Percentiles rank a stretch among this genome's conserved stretches.
Evolutionary conservation across 2,113 vertebrate species (phyloP).

Genomic region (Cranoglanis bouderius): DNA sequence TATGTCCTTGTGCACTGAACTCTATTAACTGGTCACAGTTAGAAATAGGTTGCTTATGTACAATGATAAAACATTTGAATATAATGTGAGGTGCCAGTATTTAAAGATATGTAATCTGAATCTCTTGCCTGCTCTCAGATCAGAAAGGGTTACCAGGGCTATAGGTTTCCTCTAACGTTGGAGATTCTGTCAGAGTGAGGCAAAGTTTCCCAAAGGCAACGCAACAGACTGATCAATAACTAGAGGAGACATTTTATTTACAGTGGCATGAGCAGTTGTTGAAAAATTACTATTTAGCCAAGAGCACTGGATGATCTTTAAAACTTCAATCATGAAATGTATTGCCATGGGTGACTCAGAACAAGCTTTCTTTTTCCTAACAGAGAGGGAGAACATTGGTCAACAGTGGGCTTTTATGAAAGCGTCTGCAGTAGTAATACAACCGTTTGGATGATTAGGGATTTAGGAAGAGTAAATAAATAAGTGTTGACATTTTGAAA

Average conservation of each 20-base stretch:
- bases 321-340: not conserved
- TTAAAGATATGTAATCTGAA: too few species aligned
- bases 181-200: not conserved
- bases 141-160: not conserved
- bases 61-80: not conserved
- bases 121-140: not conserved
- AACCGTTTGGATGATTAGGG: not conserved
- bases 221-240: slow-evolving; percentile 13
- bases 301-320: slow-evolving; percentile 7
- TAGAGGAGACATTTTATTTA: slow-evolving; percentile 12
- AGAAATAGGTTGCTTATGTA: not conserved
- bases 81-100: not conserved
- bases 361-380: not conserved
- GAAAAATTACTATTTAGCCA: slow-evolving; percentile 14
- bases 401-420: not conserved
- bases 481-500: too few species aligned
- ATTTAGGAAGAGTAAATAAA: not conserved
- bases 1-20: not conserved
- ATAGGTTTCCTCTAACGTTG: not conserved
- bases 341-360: not conserved
- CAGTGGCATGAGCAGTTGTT: slow-evolving; percentile 15
- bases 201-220: slow-evolving; percentile 6
- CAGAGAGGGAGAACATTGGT: not conserved
- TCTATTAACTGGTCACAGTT: not conserved
- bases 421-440: not conserved